Base-by-base conservation (phyloP, 2,888 invertebrate species). In the Chrysolina americana region DNA sequence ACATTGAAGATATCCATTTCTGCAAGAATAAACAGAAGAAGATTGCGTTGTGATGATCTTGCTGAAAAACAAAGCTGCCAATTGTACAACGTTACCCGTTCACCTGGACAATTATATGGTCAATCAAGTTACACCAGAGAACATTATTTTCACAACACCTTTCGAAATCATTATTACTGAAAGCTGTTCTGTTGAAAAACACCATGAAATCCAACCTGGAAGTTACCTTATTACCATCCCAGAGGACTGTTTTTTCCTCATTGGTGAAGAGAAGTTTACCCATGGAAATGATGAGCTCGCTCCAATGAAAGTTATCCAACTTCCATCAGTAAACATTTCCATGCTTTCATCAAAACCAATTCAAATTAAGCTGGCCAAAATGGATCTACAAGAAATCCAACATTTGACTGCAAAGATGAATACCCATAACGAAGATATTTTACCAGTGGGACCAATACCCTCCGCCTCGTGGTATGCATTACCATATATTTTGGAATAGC, bases 21-120 rank as follows among this genome's bases (percentile, higher is more conserved):
- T 70, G 50, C 44, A 65, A 65, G 5, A 65, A 65, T 13, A 36
- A 70, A 21, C 15, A 0, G 56, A 56, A 56, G 56, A 56, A 13
- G 15, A 56, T 13, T 56, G 56, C 3, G 21, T 56, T 9, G 15
- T 28, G 0, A 56, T 23, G 13, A 4, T 15, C 0, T 13, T 56
- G 0, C 5, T 23, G 2, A 23, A 56, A 23, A 56, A 21, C 21
- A 23, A 23, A 21, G 23, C 21, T 1, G 6, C 9, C 9, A 56
- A 56, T 23, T 56, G 56, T 2, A 23, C 28, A 3, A 13, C 23
- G 3, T 23, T 5, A 11, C 15, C 10, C 13, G 56, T 56, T 13
- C 28, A 56, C 0, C 13, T 56, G 13, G 23, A 2, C 5, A 50
- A 50, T 0, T 1, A 19, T 8, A 17, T 23, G 1, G 56, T 2